Evolutionary conservation across 2,888 invertebrate species (phyloP).

Genomic region (Cantharis rustica): DNA sequence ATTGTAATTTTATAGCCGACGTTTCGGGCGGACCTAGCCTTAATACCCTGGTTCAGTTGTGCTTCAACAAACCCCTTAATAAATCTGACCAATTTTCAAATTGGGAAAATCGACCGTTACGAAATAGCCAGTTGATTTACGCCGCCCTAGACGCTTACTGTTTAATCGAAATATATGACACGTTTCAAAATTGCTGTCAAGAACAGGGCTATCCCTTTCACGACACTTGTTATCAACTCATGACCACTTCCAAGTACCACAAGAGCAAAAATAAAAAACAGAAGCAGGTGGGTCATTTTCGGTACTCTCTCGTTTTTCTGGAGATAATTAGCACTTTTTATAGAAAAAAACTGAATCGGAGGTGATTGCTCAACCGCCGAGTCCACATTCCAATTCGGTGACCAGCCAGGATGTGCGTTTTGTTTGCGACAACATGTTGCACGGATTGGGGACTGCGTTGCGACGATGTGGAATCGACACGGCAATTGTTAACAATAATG

Average conservation of each 20-base stretch:
- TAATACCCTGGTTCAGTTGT: slow-evolving; percentile 73
- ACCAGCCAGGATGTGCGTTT: slow-evolving; percentile 51
- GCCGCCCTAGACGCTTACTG: slow-evolving; percentile 91
- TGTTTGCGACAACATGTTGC: slow-evolving; percentile 66
- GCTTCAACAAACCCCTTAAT: slow-evolving; percentile 76
- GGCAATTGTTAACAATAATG: slow-evolving; percentile 57
- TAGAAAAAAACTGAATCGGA: slow-evolving; percentile 14
- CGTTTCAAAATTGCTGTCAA: slow-evolving; percentile 60
- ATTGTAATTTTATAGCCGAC: slow-evolving; percentile 22
- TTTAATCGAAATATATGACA: slow-evolving; percentile 77
- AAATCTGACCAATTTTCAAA: slow-evolving; percentile 92
- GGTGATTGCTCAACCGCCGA: slow-evolving; percentile 43
- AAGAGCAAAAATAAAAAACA: slow-evolving; percentile 53
- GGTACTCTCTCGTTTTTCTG: neutral
- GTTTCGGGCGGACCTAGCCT: slow-evolving; percentile 58
- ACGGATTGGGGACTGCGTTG: slow-evolving; percentile 65
- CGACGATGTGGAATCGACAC: slow-evolving; percentile 68
- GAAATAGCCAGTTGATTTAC: slow-evolving; percentile 78
- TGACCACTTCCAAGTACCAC: slow-evolving; percentile 59
- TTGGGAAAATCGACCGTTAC: slow-evolving; percentile 84
- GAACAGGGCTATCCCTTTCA: slow-evolving; percentile 65
- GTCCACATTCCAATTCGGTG: slow-evolving; percentile 41
- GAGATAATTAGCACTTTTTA: neutral
- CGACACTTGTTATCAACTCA: slow-evolving; percentile 65
- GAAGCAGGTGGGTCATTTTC: slow-evolving; percentile 45